phyloP scores from a whole-genome alignment of 2,797 vertebrate species.

The Oryzias sinensis region DNA sequence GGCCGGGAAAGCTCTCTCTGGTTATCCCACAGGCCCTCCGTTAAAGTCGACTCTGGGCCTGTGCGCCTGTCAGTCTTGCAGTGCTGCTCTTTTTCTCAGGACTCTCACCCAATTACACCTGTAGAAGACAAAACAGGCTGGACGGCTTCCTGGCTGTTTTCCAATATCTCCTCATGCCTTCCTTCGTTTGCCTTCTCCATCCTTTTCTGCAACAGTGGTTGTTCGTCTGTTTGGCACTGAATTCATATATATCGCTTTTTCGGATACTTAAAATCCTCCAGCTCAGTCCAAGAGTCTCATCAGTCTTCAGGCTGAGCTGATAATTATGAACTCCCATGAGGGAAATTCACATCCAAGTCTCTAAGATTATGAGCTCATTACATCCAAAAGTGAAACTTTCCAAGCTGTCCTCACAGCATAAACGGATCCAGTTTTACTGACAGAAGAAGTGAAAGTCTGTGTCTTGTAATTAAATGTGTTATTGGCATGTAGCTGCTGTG shows the following conservation, averaged over 20 bases:
- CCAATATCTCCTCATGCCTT: slow-evolving; percentile 35
- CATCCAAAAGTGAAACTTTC: too few species aligned
- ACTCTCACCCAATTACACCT: slow-evolving; percentile 43
- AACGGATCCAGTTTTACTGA: slow-evolving; percentile 16
- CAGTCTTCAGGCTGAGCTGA: slow-evolving; percentile 16
- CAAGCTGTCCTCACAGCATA: slow-evolving; percentile 9
- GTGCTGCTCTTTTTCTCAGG: slow-evolving; percentile 5
- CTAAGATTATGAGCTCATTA: slow-evolving; percentile 8
- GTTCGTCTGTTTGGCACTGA: neutral
- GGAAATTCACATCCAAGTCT: slow-evolving; percentile 18
- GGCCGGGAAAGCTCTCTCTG: slow-evolving; percentile 18
- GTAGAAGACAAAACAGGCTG: slow-evolving; percentile 16
- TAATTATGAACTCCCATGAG: slow-evolving; percentile 33
- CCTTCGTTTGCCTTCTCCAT: slow-evolving; percentile 22
- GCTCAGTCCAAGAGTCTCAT: slow-evolving; percentile 30
- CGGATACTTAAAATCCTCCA: neutral
- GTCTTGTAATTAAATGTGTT: slow-evolving; percentile 46
- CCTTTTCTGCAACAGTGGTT: slow-evolving; percentile 10
- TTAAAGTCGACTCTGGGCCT: slow-evolving; percentile 8
- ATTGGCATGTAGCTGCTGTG: slow-evolving; percentile 44
- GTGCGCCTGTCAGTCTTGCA: slow-evolving; percentile 24
- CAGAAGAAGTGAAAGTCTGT: slow-evolving; percentile 14
- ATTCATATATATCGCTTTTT: slow-evolving; percentile 5
- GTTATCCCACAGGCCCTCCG: slow-evolving; percentile 22
- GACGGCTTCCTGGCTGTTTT: slow-evolving; percentile 26